Evolutionary conservation across 2,797 vertebrate genomes (phyloP).

Genomic region (Anguilla megastoma): DNA sequence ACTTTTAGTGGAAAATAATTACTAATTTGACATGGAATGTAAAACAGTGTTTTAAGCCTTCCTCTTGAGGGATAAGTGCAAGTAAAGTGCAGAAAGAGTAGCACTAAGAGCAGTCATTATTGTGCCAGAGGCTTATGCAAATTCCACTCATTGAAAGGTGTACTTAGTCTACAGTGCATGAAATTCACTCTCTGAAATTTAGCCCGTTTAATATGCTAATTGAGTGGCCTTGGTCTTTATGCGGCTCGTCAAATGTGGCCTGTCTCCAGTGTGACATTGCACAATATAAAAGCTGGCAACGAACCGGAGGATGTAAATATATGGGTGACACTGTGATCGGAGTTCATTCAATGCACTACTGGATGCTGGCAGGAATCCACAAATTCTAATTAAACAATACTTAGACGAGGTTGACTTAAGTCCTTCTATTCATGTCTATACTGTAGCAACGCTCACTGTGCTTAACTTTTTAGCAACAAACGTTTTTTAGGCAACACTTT

Average conservation of each 20-base stretch:
- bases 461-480: neutral
- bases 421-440: neutral
- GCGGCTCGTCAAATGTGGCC: constrained; percentile 27
- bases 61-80: constrained; percentile 40
- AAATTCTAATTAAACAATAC: neutral
- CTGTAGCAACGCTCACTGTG: neutral
- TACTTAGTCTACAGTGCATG: constrained; percentile 41
- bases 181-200: constrained; percentile 37
- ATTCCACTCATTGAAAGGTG: constrained; percentile 42
- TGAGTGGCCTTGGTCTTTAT: constrained; percentile 31
- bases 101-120: constrained; percentile 33
- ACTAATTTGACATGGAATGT: constrained; percentile 46
- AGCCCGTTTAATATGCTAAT: constrained; percentile 46
- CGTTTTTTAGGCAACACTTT: neutral
- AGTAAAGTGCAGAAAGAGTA: constrained; percentile 42
- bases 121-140: constrained; percentile 39
- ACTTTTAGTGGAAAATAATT: constrained; percentile 53
- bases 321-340: neutral
- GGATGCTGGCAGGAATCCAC: constrained; percentile 4
- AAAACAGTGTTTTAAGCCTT: constrained; percentile 51
- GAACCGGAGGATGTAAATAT: constrained; percentile 24
- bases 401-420: neutral
- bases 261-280: constrained; percentile 37
- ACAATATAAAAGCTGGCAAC: constrained; percentile 33
- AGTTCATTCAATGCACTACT: neutral